Conservation (phyloP, 2,797 vertebrate species). For the Tympanoctomys barrerae region DNA sequence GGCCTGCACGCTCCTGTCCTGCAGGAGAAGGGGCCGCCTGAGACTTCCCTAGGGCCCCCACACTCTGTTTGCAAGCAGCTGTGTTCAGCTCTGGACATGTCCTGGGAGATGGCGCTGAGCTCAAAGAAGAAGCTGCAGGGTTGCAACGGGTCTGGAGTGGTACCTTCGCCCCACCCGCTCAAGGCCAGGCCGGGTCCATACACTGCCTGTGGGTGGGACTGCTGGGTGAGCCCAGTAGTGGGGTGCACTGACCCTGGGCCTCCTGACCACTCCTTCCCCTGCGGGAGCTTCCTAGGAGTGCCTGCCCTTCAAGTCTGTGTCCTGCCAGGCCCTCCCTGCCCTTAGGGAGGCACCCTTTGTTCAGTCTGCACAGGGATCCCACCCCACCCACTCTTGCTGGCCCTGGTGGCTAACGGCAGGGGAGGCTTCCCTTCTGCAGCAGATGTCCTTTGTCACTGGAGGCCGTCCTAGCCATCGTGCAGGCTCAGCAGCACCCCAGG, state of each 20-base stretch:
- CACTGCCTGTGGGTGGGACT: rapidly evolving
- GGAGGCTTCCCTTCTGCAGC: not conserved
- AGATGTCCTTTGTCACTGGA: rapidly evolving
- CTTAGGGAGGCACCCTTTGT: rapidly evolving
- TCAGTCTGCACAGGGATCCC: too few species aligned
- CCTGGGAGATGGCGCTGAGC: not conserved
- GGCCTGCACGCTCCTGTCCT: rapidly evolving
- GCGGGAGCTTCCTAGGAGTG: not conserved
- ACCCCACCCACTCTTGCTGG: not conserved
- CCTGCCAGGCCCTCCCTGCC: not conserved
- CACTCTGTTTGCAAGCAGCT: rapidly evolving
- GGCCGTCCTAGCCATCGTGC: not conserved
- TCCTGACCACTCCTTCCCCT: not conserved
- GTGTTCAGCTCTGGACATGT: rapidly evolving
- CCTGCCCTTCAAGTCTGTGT: not conserved
- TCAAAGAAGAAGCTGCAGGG: not conserved
- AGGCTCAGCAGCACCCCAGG: rapidly evolving
- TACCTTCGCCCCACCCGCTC: too few species aligned
- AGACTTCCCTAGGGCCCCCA: rapidly evolving
- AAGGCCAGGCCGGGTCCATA: not conserved
- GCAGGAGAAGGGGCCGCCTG: not conserved
- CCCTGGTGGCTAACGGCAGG: not conserved
- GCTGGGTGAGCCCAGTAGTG: not conserved
- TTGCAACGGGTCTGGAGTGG: rapidly evolving
- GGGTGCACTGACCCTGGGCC: not conserved